A percentile compares a stretch with the other conserved stretches of the same genome.
phyloP scores from a whole-genome alignment of 2,888 invertebrate genomes.

The Lithophane leautieri region DNA sequence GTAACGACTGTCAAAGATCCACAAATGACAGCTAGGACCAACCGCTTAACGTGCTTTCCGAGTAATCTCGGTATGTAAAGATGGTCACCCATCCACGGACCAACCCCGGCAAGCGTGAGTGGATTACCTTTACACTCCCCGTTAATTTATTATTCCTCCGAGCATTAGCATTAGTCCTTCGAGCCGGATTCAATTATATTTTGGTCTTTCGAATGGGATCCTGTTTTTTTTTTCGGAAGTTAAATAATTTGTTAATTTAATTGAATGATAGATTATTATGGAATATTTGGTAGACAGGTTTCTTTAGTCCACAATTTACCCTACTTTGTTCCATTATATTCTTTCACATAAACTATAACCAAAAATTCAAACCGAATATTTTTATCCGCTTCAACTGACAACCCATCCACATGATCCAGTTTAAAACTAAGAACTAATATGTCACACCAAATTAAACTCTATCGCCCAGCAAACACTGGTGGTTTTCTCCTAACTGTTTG shows the following conservation, averaged over 20 bases:
- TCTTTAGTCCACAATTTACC: background rate
- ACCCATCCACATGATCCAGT: constrained; percentile 59
- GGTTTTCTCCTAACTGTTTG: constrained; percentile 42
- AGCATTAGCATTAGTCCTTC: background rate
- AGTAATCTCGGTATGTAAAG: no score
- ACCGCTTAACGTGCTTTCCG: no score
- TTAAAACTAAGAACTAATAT: constrained; percentile 57
- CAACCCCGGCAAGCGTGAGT: no score
- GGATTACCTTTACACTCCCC: no score
- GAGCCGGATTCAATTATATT: background rate
- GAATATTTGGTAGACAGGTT: background rate
- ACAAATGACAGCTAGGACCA: no score
- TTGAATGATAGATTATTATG: background rate
- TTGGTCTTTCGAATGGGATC: background rate
- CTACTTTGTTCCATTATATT: background rate
- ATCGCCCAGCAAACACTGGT: constrained; percentile 6
- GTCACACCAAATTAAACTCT: constrained; percentile 48
- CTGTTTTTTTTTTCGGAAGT: background rate
- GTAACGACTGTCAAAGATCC: no score
- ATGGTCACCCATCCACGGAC: no score
- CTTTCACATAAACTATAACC: background rate
- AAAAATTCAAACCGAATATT: constrained; percentile 1
- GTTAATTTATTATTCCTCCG: background rate
- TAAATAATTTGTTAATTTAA: background rate
- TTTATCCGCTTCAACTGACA: constrained; percentile 36